Percentiles rank a stretch among this genome's conserved stretches.
These are phyloP conservation scores for Dinocampus coccinellae DNA, from an alignment of 2,888 invertebrate species.

Conservation along the genomic window DNA sequence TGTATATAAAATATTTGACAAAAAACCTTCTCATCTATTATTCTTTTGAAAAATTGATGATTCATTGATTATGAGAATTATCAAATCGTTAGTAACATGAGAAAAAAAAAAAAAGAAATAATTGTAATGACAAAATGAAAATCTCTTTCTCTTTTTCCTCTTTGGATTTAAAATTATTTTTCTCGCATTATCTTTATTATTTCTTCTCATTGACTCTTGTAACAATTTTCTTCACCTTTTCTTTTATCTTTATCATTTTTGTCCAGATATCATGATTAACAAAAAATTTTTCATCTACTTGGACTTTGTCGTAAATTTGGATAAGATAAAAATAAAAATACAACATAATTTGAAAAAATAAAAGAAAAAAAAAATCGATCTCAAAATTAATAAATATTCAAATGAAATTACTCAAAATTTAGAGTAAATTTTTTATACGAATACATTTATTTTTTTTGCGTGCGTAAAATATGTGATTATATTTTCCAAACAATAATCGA, in stretches of 20 bases:
- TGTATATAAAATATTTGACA: too few species aligned
- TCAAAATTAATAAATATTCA: slow-evolving; percentile 9
- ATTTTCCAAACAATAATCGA: background rate
- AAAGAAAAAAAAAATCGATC: background rate
- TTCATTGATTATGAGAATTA: too few species aligned
- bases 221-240: background rate
- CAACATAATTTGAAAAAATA: too few species aligned
- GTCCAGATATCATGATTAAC: background rate
- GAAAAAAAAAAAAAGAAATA: too few species aligned
- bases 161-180: background rate
- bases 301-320: too few species aligned
- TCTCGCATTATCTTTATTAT: slow-evolving; percentile 15
- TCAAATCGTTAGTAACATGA: too few species aligned
- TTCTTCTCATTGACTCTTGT: background rate
- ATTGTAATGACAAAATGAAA: too few species aligned
- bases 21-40: too few species aligned
- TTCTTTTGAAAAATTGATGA: too few species aligned
- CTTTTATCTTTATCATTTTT: background rate
- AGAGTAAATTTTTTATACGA: slow-evolving; percentile 19
- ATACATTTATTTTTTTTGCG: slow-evolving; percentile 5
- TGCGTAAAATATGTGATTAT: background rate
- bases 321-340: too few species aligned
- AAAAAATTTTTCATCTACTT: background rate
- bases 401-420: background rate
- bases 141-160: slow-evolving; percentile 6